These are phyloP conservation scores for Sarcoramphus papa DNA, from an alignment of 2,797 vertebrate species.

Conservation along the genomic window DNA sequence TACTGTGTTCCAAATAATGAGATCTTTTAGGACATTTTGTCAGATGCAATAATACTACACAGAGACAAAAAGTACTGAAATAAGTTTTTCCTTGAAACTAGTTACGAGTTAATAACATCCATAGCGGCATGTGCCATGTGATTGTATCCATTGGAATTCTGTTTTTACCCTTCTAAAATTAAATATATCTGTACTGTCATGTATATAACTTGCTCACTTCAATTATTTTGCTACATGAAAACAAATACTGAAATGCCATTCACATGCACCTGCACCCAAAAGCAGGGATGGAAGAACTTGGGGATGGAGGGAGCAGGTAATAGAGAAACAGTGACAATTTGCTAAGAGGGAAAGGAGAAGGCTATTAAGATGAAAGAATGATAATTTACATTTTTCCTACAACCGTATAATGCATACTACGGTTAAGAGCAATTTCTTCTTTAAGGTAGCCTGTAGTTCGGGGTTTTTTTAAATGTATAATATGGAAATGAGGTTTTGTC, in stretches of 20 bases:
- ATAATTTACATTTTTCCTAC: neutral
- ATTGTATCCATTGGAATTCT: neutral
- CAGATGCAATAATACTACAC: neutral
- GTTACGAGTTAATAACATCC: neutral
- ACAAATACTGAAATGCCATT: neutral
- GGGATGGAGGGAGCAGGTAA: neutral
- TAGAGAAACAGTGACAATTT: neutral
- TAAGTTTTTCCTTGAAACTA: neutral
- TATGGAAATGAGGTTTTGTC: neutral
- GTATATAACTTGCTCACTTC: neutral
- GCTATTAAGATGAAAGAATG: neutral
- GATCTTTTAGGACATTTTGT: neutral
- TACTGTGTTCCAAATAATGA: neutral
- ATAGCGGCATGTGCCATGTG: neutral
- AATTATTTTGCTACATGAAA: neutral
- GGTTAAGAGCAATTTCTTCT: neutral
- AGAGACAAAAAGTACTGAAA: neutral
- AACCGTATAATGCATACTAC: neutral
- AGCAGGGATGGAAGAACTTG: accelerated
- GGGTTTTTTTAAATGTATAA: neutral
- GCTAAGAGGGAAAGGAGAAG: neutral
- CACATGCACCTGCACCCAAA: neutral
- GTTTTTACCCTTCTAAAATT: neutral
- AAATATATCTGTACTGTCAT: neutral
- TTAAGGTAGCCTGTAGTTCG: neutral